Percentiles rank a stretch among this genome's conserved stretches.
phyloP scores from a whole-genome alignment of 2,888 invertebrate species.

The Xylocampa areola region DNA sequence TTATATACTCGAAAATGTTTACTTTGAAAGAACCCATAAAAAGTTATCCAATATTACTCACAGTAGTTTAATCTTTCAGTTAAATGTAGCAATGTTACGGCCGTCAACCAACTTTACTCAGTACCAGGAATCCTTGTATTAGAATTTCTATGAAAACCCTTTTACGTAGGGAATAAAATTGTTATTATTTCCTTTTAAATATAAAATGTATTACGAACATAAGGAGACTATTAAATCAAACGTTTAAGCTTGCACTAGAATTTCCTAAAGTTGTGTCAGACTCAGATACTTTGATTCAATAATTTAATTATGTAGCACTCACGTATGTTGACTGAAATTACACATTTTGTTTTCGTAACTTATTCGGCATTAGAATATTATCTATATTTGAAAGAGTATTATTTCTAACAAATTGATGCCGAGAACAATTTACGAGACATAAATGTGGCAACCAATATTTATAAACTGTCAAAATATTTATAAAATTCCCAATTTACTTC shows the following conservation, averaged over 20 bases:
- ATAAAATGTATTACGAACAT: slow-evolving; percentile 14
- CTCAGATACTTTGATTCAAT: slow-evolving; percentile 14
- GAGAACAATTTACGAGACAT: too few species aligned
- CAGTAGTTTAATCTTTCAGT: slow-evolving; percentile 22
- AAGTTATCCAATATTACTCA: too few species aligned
- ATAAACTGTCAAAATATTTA: too few species aligned
- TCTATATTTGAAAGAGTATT: too few species aligned
- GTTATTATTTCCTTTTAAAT: slow-evolving; percentile 12
- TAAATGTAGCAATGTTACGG: slow-evolving; percentile 15
- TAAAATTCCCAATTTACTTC: too few species aligned
- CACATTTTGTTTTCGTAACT: too few species aligned
- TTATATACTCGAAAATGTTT: too few species aligned
- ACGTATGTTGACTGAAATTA: too few species aligned
- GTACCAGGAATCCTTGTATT: slow-evolving; percentile 30
- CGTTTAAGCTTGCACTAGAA: slow-evolving; percentile 12
- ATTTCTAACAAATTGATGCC: too few species aligned
- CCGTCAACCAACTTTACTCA: slow-evolving; percentile 3
- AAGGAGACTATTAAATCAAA: slow-evolving; percentile 13
- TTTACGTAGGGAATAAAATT: slow-evolving; percentile 17
- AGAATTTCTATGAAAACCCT: slow-evolving; percentile 36
- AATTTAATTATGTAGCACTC: slow-evolving; percentile 23
- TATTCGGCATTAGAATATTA: too few species aligned
- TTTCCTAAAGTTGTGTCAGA: slow-evolving; percentile 24
- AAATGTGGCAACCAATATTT: too few species aligned
- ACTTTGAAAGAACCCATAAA: too few species aligned